Conservation (phyloP, 2,113 vertebrate species). For the Tapirus terrestris region DNA sequence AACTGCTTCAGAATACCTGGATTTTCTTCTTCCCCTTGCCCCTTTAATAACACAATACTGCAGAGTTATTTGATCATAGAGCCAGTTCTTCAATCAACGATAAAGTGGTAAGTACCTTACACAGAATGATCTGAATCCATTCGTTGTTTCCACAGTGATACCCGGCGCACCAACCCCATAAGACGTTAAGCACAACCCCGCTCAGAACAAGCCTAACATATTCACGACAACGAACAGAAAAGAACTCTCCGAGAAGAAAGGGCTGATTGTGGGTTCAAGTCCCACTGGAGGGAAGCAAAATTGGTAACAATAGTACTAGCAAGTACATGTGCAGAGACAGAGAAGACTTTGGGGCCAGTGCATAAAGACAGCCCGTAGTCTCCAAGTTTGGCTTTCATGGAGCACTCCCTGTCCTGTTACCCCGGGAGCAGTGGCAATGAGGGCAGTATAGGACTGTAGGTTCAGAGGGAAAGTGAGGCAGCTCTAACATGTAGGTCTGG, state of each 20-base stretch:
- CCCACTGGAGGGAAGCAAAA: too few relatives aligned
- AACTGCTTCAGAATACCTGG: neutral
- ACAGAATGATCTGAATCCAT: neutral
- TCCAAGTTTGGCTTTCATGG: neutral
- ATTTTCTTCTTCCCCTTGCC: neutral
- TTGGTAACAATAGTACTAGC: neutral
- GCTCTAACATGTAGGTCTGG: neutral
- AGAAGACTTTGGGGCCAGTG: neutral
- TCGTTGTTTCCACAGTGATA: neutral
- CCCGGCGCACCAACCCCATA: too few relatives aligned
- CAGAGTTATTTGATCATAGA: neutral
- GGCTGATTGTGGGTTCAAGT: too few relatives aligned
- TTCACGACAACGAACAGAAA: too few relatives aligned
- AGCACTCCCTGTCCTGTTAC: neutral
- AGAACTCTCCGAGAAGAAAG: too few relatives aligned
- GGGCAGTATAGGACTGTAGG: neutral
- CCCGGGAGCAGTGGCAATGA: neutral
- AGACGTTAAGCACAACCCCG: too few relatives aligned
- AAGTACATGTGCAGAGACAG: neutral
- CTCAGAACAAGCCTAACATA: too few relatives aligned
- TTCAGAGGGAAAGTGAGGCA: neutral
- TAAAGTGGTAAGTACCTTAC: neutral
- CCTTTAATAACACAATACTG: slow-evolving; percentile 12
- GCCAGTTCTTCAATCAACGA: neutral
- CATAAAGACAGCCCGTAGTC: neutral